Evolutionary conservation across 35 echinoderm and acorn worm genomes (phyloP).

Genomic region (Holothuria glaberrima): DNA sequence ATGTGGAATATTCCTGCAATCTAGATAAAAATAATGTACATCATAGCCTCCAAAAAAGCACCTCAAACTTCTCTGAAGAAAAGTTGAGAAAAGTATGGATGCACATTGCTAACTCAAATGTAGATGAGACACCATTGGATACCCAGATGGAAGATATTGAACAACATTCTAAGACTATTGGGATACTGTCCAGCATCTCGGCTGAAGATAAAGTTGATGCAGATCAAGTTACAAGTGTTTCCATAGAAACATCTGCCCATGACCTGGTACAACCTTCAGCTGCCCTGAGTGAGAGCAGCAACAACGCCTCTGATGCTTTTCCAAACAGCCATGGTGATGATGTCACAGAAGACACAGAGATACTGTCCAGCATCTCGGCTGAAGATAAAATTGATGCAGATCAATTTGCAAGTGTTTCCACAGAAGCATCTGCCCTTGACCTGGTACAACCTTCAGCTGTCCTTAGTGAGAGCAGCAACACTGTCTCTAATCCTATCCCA

Average conservation of each 20-base stretch:
- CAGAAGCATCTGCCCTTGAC: neutral
- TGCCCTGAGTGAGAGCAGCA: neutral
- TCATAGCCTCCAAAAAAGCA: neutral
- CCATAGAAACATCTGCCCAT: neutral
- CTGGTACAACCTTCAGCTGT: neutral
- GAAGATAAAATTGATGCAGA: neutral
- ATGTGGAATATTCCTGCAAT: neutral
- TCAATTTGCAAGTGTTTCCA: neutral
- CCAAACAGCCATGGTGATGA: no score
- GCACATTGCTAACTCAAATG: neutral
- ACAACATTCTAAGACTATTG: no score
- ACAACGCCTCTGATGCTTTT: neutral
- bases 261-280: neutral
- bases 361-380: no score
- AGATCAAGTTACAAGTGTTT: neutral
- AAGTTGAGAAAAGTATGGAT: neutral
- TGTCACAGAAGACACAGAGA: no score
- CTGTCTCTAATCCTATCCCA: neutral
- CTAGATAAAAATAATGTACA: constrained; percentile 17
- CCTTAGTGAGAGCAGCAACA: neutral
- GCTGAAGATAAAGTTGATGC: neutral
- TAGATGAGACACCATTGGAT: neutral
- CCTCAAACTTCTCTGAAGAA: neutral
- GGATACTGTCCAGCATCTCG: no score
- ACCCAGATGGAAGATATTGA: neutral